Conservation (phyloP, 2,888 invertebrate species). For the Incurvaria masculella region DNA sequence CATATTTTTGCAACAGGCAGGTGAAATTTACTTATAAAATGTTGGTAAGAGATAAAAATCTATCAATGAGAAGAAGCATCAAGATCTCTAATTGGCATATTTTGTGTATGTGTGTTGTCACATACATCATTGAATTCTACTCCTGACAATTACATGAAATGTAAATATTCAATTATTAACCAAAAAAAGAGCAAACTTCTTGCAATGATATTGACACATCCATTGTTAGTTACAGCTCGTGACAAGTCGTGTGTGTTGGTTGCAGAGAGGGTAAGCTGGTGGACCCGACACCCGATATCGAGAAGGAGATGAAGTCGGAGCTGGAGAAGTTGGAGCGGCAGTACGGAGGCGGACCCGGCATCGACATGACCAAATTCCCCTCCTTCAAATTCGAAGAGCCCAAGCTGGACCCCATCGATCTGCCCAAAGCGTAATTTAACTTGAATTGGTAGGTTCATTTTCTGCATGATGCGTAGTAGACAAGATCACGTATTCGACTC, state of each 20-base stretch:
- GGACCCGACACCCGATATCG: constrained; percentile 73
- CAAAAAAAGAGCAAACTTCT: background rate
- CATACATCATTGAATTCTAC: too few species aligned
- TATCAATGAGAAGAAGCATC: too few species aligned
- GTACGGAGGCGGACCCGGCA: constrained; percentile 71
- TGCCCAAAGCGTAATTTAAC: constrained; percentile 13
- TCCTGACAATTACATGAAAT: background rate
- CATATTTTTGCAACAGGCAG: too few species aligned
- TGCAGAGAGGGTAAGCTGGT: constrained; percentile 79
- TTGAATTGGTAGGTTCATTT: background rate
- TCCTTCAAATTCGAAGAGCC: constrained; percentile 77
- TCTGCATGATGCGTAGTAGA: background rate
- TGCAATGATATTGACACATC: background rate
- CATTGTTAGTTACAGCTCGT: too few species aligned
- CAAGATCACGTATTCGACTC: too few species aligned
- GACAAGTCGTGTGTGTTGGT: constrained; percentile 7
- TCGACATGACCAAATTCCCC: constrained; percentile 89
- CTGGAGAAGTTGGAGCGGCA: constrained; percentile 77
- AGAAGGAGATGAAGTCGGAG: constrained; percentile 72
- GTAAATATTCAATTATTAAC: background rate
- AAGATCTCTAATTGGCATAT: too few species aligned
- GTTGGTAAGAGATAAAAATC: too few species aligned
- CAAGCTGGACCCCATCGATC: constrained; percentile 64
- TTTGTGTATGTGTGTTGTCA: too few species aligned
- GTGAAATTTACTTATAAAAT: too few species aligned